Conservation (phyloP, 2,113 vertebrate species). For the Calyptomena viridis region DNA sequence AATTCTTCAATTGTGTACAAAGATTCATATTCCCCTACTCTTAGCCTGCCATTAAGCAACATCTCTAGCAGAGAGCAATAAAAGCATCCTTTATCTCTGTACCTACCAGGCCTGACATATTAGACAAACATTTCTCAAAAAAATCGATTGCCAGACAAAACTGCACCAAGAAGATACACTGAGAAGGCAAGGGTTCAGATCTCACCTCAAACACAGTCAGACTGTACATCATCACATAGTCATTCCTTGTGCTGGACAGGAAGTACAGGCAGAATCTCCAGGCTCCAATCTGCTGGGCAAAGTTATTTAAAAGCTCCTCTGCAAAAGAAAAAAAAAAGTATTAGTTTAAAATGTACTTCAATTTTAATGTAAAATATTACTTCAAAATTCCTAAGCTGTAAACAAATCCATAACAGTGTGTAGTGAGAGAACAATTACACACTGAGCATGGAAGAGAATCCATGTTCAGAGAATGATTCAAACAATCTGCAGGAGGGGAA, state of each 20-base stretch:
- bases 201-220: constrained; percentile 99
- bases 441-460: not conserved
- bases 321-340: constrained; percentile 55
- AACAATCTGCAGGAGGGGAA: not conserved
- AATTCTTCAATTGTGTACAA: constrained; percentile 13
- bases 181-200: not conserved
- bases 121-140: not conserved
- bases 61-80: constrained; percentile 28
- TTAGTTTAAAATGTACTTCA: not conserved
- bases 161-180: not conserved
- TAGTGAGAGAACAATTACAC: not conserved
- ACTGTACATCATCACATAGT: constrained; percentile 99
- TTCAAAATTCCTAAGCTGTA: not conserved
- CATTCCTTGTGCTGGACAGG: constrained; percentile 94
- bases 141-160: not conserved
- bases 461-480: not conserved
- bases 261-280: constrained; percentile 98
- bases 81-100: not conserved
- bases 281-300: constrained; percentile 96
- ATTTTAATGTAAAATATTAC: not conserved
- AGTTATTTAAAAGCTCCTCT: constrained; percentile 99
- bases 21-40: constrained; percentile 27
- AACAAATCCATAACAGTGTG: not conserved
- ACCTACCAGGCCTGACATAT: not conserved
- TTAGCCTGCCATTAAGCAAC: constrained; percentile 14